Evolutionary conservation across 2,113 vertebrate genomes (phyloP).

Genomic region (Crotalus helleri): DNA sequence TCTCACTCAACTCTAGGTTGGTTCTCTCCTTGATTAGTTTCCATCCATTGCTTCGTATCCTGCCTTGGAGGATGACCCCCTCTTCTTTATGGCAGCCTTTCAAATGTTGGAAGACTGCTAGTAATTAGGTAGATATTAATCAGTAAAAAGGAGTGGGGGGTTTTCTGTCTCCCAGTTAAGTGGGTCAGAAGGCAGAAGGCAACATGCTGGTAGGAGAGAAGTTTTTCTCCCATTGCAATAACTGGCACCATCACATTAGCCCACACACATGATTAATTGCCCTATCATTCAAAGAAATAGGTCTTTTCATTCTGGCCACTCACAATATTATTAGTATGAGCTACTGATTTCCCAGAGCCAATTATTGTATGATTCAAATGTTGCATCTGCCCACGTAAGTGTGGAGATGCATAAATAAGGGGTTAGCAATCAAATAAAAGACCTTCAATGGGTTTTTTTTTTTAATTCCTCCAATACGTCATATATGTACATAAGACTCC

Average conservation of each 20-base stretch:
- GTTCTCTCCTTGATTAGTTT: neutral
- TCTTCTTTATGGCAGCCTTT: neutral
- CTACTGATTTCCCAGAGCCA: conserved; percentile 69
- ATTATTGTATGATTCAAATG: conserved; percentile 71
- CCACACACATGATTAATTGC: conserved; percentile 71
- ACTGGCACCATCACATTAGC: conserved; percentile 58
- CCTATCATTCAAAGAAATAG: conserved; percentile 70
- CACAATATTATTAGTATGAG: conserved; percentile 75
- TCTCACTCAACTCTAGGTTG: neutral
- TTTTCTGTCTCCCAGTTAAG: conserved; percentile 52
- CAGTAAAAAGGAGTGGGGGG: neutral
- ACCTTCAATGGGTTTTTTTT: neutral
- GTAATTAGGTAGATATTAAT: neutral
- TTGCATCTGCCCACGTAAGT: conserved; percentile 44
- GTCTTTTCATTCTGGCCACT: conserved; percentile 66
- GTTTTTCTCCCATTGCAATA: conserved; percentile 43
- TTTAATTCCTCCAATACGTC: conserved; percentile 29
- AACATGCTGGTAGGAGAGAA: conserved; percentile 37
- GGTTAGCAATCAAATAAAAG: conserved; percentile 47
- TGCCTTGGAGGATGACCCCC: neutral
- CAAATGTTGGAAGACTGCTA: neutral
- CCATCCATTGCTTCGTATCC: neutral
- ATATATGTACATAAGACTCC: conserved; percentile 41
- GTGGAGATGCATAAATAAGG: conserved; percentile 57
- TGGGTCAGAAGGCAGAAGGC: conserved; percentile 53